phyloP scores from a whole-genome alignment of 2,797 vertebrate genomes.

The Artibeus jamaicensis region DNA sequence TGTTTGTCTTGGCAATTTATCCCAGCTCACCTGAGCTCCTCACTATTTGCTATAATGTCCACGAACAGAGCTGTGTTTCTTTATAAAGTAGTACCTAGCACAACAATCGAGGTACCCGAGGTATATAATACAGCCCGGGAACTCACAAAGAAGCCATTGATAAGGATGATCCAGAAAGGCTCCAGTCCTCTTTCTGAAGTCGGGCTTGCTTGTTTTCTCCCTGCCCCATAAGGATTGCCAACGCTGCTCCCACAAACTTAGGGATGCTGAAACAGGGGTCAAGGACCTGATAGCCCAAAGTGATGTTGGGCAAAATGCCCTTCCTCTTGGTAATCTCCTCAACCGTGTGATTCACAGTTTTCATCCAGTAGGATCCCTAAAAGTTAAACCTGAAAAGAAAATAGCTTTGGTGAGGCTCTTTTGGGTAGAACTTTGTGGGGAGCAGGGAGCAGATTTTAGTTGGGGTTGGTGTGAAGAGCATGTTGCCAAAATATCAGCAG shows the following conservation, averaged over 20 bases:
- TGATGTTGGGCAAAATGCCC: constrained; percentile 86
- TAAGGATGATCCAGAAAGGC: constrained; percentile 86
- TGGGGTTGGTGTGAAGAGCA: not conserved
- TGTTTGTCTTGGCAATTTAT: not conserved
- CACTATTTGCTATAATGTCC: not conserved
- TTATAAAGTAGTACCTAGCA: not conserved
- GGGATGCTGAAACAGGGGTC: constrained; percentile 91
- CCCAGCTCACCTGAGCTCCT: not conserved
- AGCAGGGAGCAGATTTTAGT: not conserved
- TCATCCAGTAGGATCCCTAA: constrained; percentile 89
- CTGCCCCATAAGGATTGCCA: constrained; percentile 90
- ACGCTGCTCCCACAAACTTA: constrained; percentile 89
- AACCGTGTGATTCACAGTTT: constrained; percentile 91
- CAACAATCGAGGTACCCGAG: constrained; percentile 83
- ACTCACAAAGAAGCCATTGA: constrained; percentile 90
- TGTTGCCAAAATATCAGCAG: not conserved
- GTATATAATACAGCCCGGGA: constrained; percentile 90
- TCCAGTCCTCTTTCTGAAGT: constrained; percentile 88
- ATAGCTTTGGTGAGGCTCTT: not conserved
- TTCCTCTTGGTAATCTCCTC: constrained; percentile 85
- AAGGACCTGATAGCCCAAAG: constrained; percentile 90
- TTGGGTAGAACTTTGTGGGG: not conserved
- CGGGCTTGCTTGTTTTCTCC: constrained; percentile 90
- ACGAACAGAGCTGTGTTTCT: not conserved
- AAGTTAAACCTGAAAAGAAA: constrained; percentile 88